Conservation (phyloP, 1,140 invertebrate genomes). For the Zaprionus lachaisei region DNA sequence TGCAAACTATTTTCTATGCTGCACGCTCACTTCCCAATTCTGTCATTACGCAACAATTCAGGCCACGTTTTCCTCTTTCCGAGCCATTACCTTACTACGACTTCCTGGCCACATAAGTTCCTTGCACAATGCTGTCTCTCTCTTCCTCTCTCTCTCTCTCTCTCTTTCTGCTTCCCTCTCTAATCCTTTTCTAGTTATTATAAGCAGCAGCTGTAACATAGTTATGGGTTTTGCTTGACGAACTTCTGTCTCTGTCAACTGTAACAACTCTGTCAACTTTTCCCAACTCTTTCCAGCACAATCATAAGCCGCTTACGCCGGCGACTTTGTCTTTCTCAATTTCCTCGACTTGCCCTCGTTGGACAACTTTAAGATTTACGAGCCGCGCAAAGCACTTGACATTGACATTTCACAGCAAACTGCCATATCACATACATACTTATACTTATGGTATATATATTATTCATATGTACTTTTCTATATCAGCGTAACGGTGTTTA, state of each 20-base stretch:
- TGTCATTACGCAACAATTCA: conserved; percentile 56
- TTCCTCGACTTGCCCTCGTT: conserved; percentile 64
- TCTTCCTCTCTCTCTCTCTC: conserved; percentile 34
- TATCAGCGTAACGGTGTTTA: background rate
- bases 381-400: conserved; percentile 45
- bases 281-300: conserved; percentile 14
- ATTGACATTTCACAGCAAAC: conserved; percentile 59
- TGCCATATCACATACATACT: conserved; percentile 7
- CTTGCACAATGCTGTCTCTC: conserved; percentile 48
- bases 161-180: conserved; percentile 14
- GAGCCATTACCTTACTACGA: conserved; percentile 75
- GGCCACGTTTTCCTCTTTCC: conserved; percentile 41
- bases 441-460: background rate
- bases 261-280: conserved; percentile 22
- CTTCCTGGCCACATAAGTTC: conserved; percentile 56
- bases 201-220: conserved; percentile 63
- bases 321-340: conserved; percentile 52
- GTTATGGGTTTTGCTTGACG: conserved; percentile 70
- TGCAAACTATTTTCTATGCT: conserved; percentile 37
- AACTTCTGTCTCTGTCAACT: conserved; percentile 35
- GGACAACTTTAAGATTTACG: conserved; percentile 64
- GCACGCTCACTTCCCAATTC: conserved; percentile 39
- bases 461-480: background rate
- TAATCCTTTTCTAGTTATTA: conserved; percentile 74
- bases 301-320: conserved; percentile 63